Percentiles rank a stretch among this genome's conserved stretches.
Evolutionary conservation across 2,888 invertebrate species (phyloP).

Genomic region (Cheilosia variabilis): DNA sequence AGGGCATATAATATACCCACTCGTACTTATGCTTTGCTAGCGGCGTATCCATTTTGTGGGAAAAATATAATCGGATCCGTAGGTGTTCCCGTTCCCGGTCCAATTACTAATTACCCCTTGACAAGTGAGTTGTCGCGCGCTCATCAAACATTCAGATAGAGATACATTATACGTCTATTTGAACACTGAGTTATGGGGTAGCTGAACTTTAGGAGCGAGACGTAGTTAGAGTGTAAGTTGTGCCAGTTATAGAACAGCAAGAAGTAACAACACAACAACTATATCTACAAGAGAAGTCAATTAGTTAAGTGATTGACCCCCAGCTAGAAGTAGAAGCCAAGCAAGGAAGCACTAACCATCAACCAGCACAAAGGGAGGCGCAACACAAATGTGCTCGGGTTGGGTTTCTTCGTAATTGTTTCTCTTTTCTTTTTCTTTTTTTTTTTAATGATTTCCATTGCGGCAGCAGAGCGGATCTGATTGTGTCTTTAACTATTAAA

Average conservation of each 20-base stretch:
- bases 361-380: slow-evolving; percentile 30
- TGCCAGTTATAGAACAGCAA: slow-evolving; percentile 48
- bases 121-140: slow-evolving; percentile 6
- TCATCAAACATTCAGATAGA: neutral
- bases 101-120: slow-evolving; percentile 61
- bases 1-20: slow-evolving; percentile 2
- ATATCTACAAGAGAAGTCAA: slow-evolving; percentile 68
- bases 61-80: slow-evolving; percentile 4
- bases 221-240: slow-evolving; percentile 27
- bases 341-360: slow-evolving; percentile 17
- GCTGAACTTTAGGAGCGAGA: slow-evolving; percentile 57
- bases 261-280: slow-evolving; percentile 33
- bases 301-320: slow-evolving; percentile 75
- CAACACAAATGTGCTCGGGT: slow-evolving; percentile 22
- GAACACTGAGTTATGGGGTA: slow-evolving; percentile 53
- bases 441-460: slow-evolving; percentile 17
- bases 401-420: slow-evolving; percentile 18
- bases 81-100: slow-evolving; percentile 30
- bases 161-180: neutral
- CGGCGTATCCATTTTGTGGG: slow-evolving; percentile 10
- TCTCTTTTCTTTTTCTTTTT: neutral
- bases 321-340: slow-evolving; percentile 44
- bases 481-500: slow-evolving; percentile 35
- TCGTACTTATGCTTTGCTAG: neutral
- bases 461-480: slow-evolving; percentile 51